phyloP scores from a whole-genome alignment of 2,888 invertebrate genomes.

The Coleophora deauratella region DNA sequence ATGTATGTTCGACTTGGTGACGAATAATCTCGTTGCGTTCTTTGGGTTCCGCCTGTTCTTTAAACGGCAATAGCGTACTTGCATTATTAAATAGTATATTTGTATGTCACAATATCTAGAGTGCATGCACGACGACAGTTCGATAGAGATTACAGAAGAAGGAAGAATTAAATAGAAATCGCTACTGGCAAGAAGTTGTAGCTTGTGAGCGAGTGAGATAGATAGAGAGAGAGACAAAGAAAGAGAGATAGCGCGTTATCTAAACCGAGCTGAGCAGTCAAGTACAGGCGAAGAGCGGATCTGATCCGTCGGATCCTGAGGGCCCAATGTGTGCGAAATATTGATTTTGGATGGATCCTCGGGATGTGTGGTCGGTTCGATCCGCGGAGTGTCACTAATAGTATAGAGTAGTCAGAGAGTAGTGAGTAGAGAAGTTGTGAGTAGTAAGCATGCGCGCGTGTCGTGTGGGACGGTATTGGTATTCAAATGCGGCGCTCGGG shows the following conservation, averaged over 20 bases:
- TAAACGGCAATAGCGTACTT: constrained; percentile 60
- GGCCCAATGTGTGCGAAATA: constrained; percentile 29
- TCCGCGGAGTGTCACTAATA: constrained; percentile 64
- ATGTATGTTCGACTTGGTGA: constrained; percentile 45
- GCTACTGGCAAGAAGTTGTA: constrained; percentile 69
- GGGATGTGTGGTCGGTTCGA: constrained; percentile 48
- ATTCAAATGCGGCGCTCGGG: constrained; percentile 80
- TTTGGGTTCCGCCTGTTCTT: constrained; percentile 47
- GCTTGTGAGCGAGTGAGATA: constrained; percentile 67
- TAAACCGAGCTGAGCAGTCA: constrained; percentile 65
- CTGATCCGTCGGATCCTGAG: constrained; percentile 54
- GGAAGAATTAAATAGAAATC: constrained; percentile 63
- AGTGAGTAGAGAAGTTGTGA: constrained; percentile 71
- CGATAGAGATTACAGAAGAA: constrained; percentile 68
- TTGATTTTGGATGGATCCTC: constrained; percentile 55
- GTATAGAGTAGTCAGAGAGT: constrained; percentile 60
- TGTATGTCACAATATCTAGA: constrained; percentile 73
- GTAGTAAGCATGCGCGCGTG: constrained; percentile 72
- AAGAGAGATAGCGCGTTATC: constrained; percentile 65
- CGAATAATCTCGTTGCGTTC: constrained; percentile 56
- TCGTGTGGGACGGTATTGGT: constrained; percentile 78
- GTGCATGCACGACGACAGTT: constrained; percentile 72
- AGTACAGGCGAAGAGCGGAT: constrained; percentile 57
- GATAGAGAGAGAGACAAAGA: constrained; percentile 66
- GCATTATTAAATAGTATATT: constrained; percentile 58